Base-by-base conservation (phyloP, 2,797 vertebrate genomes). In the Danio aesculapii region DNA sequence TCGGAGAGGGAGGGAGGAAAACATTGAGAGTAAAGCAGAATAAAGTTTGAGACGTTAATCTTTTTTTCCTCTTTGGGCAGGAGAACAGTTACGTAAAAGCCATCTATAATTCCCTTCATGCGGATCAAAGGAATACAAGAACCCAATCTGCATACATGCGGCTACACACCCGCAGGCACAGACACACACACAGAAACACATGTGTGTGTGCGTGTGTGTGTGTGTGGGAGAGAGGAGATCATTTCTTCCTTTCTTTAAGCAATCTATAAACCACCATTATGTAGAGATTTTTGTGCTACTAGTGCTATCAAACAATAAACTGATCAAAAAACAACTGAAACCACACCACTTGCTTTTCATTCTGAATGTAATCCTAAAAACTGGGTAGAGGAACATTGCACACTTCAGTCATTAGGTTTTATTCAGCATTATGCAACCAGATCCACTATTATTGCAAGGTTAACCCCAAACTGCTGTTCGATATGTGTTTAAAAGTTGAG, bases 21-120 rank as follows among this genome's bases (percentile, higher is more conserved):
- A 84, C 16, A 83, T 19, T 12, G 68, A 74, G 68, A 67, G 53
- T 49, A 39, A 19, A 17, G 43, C 68, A 66, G 64, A 77, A 81
- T 77, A 89, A 90, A 88, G 89, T 91, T 92, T 86, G 84, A 90
- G 90, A 84, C 44, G 87, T 80, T 92, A 89, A 93, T 92, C 89
- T 90, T 89, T 88, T 84, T 89, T 87, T 87, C 83, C 86, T 85
- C 85, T 87, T 86, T 68, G 75, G 81, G 81, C 66, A 70, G 81
- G 82, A 83, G n/a, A 82, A 86, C 46, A 59, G 88, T 93, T 93
- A 92, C 86, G 90, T 93, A 92, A 92, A 92, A 89, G 87, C 88
- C 92, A 92, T 94, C 89, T 90, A 88, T 81, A 92, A 93, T 92
- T 93, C 91, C 87, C 84, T 87, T 90, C 79, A 81, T 87, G 89